Percentiles rank a stretch among this genome's conserved stretches.
Conservation (phyloP, 2,888 invertebrate genomes). For the Belgica antarctica region DNA sequence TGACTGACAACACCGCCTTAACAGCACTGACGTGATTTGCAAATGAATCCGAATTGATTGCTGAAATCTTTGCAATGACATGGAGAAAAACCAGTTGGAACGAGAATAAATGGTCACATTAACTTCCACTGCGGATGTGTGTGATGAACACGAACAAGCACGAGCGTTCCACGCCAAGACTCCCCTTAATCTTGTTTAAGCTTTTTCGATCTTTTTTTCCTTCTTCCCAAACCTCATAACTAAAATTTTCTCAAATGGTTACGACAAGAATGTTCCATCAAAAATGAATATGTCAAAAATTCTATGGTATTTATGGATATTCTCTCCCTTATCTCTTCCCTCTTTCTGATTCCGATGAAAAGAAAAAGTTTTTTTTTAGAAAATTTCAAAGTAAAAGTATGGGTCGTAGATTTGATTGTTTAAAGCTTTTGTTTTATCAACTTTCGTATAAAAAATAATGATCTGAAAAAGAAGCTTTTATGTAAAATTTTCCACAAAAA, state of each 20-base stretch:
- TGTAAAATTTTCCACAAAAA: no score
- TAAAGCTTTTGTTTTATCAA: background rate
- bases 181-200: slow-evolving; percentile 40
- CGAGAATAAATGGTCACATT: slow-evolving; percentile 12
- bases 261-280: background rate
- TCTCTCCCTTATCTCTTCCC: background rate
- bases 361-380: background rate
- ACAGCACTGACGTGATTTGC: no score
- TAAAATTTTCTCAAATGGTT: slow-evolving; percentile 21
- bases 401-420: background rate
- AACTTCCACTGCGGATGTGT: background rate
- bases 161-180: background rate
- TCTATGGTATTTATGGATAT: slow-evolving; percentile 22
- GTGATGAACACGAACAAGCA: background rate
- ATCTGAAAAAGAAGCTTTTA: background rate
- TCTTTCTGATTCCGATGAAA: background rate
- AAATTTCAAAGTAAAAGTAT: background rate
- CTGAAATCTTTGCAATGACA: no score
- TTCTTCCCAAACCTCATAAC: slow-evolving; percentile 2
- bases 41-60: no score
- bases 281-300: slow-evolving; percentile 17
- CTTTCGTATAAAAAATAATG: no score
- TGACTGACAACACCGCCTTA: no score
- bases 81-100: background rate
- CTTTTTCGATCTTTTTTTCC: slow-evolving; percentile 32